These are phyloP conservation scores for Teinopalpus imperialis DNA, from an alignment of 2,888 invertebrate species.

Conservation along the genomic window DNA sequence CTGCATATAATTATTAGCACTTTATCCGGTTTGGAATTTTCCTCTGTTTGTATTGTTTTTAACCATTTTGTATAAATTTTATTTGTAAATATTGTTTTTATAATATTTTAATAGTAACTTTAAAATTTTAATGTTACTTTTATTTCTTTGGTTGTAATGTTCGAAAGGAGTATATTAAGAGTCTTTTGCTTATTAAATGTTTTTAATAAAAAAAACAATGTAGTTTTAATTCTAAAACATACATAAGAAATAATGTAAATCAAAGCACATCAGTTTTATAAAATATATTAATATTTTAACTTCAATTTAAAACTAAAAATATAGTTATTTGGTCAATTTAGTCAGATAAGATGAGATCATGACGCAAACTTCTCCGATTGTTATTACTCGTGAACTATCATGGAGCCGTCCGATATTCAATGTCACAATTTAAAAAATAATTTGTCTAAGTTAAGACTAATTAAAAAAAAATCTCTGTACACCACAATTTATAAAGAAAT, in stretches of 20 bases:
- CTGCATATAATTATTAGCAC: constrained; percentile 9
- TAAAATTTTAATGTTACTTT: constrained; percentile 5
- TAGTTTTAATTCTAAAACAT: constrained; percentile 13
- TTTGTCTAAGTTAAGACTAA: too few species aligned
- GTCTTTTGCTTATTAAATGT: constrained; percentile 19
- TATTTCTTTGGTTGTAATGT: constrained; percentile 14
- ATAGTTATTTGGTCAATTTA: too few species aligned
- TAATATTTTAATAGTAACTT: constrained; percentile 14
- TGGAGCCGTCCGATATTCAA: too few species aligned
- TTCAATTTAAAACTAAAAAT: too few species aligned
- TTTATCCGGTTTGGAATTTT: constrained; percentile 21
- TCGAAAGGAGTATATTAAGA: constrained; percentile 11
- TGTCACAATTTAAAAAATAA: too few species aligned
- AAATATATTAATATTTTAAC: too few species aligned
- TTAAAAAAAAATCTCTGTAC: too few species aligned
- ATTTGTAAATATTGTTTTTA: constrained; percentile 25
- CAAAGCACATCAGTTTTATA: too few species aligned
- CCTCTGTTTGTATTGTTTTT: constrained; percentile 19
- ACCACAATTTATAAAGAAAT: too few species aligned
- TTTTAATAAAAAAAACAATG: constrained; percentile 18
- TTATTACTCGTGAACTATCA: too few species aligned
- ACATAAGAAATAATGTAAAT: constrained; percentile 1
- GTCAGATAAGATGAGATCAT: too few species aligned
- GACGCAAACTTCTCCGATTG: too few species aligned
- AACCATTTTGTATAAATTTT: constrained; percentile 16